Percentiles rank a stretch among this genome's conserved stretches.
phyloP scores from a whole-genome alignment of 2,888 invertebrate genomes.

The Cryptocheilus praepositus region DNA sequence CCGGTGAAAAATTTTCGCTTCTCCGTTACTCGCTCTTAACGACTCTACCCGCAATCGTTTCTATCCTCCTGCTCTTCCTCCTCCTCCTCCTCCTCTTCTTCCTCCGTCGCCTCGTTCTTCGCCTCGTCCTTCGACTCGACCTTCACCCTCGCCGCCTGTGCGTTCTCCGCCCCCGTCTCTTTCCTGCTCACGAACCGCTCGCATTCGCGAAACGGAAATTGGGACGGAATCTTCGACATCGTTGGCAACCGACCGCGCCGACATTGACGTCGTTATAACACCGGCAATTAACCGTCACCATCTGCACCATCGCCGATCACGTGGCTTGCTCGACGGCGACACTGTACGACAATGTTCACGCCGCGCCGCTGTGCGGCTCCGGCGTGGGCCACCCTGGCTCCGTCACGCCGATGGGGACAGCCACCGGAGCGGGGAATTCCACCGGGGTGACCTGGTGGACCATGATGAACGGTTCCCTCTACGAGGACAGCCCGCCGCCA shows the following conservation, averaged over 20 bases:
- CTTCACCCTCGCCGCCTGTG: conserved; percentile 22
- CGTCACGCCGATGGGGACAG: conserved; percentile 77
- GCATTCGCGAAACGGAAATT: conserved; percentile 18
- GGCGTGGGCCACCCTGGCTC: conserved; percentile 75
- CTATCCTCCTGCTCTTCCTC: conserved; percentile 5
- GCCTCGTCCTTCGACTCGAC: conserved; percentile 19
- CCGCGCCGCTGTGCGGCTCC: conserved; percentile 79
- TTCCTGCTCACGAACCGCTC: conserved; percentile 10
- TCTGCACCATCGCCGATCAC: conserved; percentile 83
- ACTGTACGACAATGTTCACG: conserved; percentile 89
- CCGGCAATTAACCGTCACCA: conserved; percentile 75
- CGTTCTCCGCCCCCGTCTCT: conserved; percentile 26
- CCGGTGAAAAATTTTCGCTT: conserved; percentile 1
- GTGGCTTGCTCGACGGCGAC: conserved; percentile 89
- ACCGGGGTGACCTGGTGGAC: conserved; percentile 90
- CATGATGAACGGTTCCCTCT: conserved; percentile 88
- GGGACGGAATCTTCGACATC: conserved; percentile 40
- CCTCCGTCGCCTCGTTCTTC: conserved; percentile 30
- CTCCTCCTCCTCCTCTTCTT: conserved; percentile 5
- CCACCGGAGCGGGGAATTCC: conserved; percentile 89
- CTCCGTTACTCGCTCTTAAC: too few species aligned
- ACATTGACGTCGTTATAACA: conserved; percentile 61
- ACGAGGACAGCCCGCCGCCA: conserved; percentile 83
- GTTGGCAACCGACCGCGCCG: conserved; percentile 21
- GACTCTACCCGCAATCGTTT: background rate